phyloP scores from a whole-genome alignment of 1,140 invertebrate genomes.

The Penaeus chinensis region DNA sequence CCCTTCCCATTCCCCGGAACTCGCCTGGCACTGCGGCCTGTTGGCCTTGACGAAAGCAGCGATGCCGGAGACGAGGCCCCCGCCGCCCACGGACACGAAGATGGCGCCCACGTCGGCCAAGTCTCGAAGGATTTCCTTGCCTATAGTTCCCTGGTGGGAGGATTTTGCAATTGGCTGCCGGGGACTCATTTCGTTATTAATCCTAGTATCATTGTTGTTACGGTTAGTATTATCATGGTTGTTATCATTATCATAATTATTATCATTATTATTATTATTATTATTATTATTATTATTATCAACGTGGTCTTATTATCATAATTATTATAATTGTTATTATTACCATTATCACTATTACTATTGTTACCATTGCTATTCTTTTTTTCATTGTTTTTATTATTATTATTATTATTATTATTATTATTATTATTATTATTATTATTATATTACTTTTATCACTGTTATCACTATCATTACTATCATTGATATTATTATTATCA shows the following conservation, averaged over 20 bases:
- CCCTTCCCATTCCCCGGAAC: background rate
- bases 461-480: too few species aligned
- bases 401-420: background rate
- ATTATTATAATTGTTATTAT: slow-evolving; percentile 4
- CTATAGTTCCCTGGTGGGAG: slow-evolving; percentile 72
- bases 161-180: background rate
- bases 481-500: too few species aligned
- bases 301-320: background rate
- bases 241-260: too few species aligned
- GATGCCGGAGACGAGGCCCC: slow-evolving; percentile 72
- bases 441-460: background rate
- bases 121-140: slow-evolving; percentile 74
- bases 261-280: too few species aligned
- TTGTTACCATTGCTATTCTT: background rate
- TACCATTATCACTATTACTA: slow-evolving; percentile 3
- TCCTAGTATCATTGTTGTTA: too few species aligned
- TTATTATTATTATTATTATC: background rate
- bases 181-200: too few species aligned
- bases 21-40: slow-evolving; percentile 69
- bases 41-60: slow-evolving; percentile 72
- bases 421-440: background rate
- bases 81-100: slow-evolving; percentile 73
- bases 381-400: background rate
- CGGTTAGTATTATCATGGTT: too few species aligned
- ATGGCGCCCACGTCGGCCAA: slow-evolving; percentile 60